Base-by-base conservation (phyloP, 2,888 invertebrate species). In the Pristionchus maxplancki region DNA sequence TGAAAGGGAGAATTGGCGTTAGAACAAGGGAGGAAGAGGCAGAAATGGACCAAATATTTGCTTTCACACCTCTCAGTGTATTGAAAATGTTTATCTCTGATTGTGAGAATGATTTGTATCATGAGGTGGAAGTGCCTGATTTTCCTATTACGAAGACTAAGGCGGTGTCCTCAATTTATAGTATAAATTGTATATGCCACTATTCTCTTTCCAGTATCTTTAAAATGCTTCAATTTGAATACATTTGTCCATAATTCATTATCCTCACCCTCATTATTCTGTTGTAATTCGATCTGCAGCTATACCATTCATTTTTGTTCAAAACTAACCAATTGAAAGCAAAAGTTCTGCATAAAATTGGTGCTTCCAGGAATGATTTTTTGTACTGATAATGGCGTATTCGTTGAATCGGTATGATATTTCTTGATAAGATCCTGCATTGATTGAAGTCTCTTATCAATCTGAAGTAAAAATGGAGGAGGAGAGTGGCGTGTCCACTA, bases 401-500 rank as follows among this genome's bases (percentile, higher is more conserved):
- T 67, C 67, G 67, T 67, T 17, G 67, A 67, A 67, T 67, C 67
- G 67, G 34, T 31, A 20, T 67, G 67, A 67, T 67, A 67, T 67
- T 34, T 67, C 1, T 15, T 20, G 67, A 67, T 67, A 67, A 67
- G 34, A 67, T 24, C 2, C 20, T 67, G 31, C 34, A 31, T 67
- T 67, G 81, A 81, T 58, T 81, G 28, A n/a, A 9, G 34, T 81
- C 81, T 81, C 81, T 44, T 81, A 34, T 81, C 81, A 34, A 34
- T 81, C 81, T 31, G 28, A 28, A 28, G 28, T 78, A 58, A 0
- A 24, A 9, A 58, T 0, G 58, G 58, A 58, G 67, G 67, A 67
- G 34, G 9, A 2, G 40, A 71, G 71, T 67, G n/a, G 50, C 20
- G 50, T 37, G 28, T 20, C 31, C 34, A 34, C 24, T 15, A 20